Percentiles rank a stretch among this genome's conserved stretches.
phyloP scores from a whole-genome alignment of 2,797 vertebrate species.

The Anableps anableps region DNA sequence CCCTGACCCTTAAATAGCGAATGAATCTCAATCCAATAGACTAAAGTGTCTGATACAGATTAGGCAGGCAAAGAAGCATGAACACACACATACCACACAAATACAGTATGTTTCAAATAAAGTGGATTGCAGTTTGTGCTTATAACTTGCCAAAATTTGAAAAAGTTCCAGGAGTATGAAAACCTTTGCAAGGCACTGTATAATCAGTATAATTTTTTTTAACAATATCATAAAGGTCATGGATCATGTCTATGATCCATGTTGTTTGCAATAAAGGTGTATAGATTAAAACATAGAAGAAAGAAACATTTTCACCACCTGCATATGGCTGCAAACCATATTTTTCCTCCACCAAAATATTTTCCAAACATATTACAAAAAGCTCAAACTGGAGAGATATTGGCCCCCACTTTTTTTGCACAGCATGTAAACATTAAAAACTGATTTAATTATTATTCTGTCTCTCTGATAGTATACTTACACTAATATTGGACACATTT shows the following conservation, averaged over 20 bases:
- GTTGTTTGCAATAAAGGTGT: not conserved
- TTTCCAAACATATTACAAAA: not conserved
- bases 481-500: not conserved
- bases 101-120: slow-evolving; percentile 10
- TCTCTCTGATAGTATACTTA: not conserved
- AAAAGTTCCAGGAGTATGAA: not conserved
- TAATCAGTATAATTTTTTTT: not conserved
- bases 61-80: slow-evolving; percentile 48
- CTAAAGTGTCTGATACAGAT: slow-evolving; percentile 83
- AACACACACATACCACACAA: slow-evolving; percentile 48
- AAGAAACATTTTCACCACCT: not conserved
- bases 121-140: not conserved
- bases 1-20: slow-evolving; percentile 99
- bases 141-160: not conserved
- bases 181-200: not conserved
- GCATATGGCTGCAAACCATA: not conserved
- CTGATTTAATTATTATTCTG: not conserved
- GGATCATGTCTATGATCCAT: not conserved
- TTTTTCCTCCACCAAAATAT: not conserved
- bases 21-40: slow-evolving; percentile 99
- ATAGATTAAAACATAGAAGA: not conserved
- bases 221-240: not conserved
- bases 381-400: not conserved
- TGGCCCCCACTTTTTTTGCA: not conserved
- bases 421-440: not conserved